Percentiles rank a stretch among this genome's conserved stretches.
Evolutionary conservation across 2,888 invertebrate genomes (phyloP).

Genomic region (Troides aeacus): DNA sequence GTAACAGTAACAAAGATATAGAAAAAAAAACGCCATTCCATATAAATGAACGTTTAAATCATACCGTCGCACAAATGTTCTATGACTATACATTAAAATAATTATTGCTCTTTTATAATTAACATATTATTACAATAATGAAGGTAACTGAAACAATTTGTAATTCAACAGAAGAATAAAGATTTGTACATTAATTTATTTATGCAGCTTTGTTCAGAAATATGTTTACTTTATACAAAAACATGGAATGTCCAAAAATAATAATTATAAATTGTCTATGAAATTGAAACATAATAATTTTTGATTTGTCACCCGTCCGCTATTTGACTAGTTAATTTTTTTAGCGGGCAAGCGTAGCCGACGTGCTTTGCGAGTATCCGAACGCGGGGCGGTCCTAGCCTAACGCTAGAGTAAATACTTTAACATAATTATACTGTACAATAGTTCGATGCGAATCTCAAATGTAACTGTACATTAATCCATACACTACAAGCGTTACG

Average conservation of each 20-base stretch:
- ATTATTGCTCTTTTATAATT: background rate
- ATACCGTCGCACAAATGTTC: background rate
- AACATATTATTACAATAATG: constrained; percentile 5
- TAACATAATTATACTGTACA: constrained; percentile 53
- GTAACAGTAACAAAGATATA: constrained; percentile 12
- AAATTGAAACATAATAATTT: constrained; percentile 31
- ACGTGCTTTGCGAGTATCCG: background rate
- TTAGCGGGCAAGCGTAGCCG: constrained; percentile 55
- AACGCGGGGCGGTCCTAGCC: constrained; percentile 30
- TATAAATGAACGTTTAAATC: constrained; percentile 1
- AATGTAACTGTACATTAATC: constrained; percentile 77
- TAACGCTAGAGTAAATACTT: constrained; percentile 33
- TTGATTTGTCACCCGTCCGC: constrained; percentile 47
- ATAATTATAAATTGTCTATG: constrained; percentile 32
- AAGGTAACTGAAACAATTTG: constrained; percentile 22
- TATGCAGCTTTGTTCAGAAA: constrained; percentile 2
- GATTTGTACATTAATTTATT: constrained; percentile 14
- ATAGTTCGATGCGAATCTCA: constrained; percentile 70
- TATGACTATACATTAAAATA: background rate
- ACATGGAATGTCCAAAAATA: constrained; percentile 36
- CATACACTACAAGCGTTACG: constrained; percentile 40
- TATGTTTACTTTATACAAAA: background rate
- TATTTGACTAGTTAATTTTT: constrained; percentile 70
- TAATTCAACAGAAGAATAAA: background rate
- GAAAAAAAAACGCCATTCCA: constrained; percentile 6